These are phyloP conservation scores for Muscidifurax raptorellus DNA, from an alignment of 1,140 invertebrate species.

Conservation along the genomic window DNA sequence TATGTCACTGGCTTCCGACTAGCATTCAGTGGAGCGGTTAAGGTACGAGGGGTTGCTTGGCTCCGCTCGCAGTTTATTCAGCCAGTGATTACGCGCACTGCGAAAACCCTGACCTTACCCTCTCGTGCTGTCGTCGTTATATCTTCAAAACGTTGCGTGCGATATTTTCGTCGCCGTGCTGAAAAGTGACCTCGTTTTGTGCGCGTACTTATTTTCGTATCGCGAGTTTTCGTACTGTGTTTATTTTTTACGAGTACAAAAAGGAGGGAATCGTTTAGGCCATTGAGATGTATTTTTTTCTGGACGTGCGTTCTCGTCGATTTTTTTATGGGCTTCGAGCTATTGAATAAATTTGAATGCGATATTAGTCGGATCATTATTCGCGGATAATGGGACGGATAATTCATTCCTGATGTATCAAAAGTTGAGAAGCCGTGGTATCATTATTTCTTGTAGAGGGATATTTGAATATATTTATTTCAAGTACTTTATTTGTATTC, in stretches of 20 bases:
- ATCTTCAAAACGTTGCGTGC: not conserved
- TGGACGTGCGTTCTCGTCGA: too few relatives aligned
- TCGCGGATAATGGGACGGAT: not conserved
- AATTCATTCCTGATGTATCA: not conserved
- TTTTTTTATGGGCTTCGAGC: not conserved
- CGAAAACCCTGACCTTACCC: not conserved
- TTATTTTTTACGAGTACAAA: too few relatives aligned
- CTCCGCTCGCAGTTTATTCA: conserved; percentile 15
- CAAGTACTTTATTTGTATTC: not conserved
- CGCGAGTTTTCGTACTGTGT: too few relatives aligned
- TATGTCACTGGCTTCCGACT: not conserved
- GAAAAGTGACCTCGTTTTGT: not conserved
- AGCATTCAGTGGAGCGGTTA: not conserved
- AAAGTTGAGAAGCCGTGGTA: not conserved
- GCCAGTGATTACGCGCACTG: not conserved
- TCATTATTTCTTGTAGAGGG: not conserved
- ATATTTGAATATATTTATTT: not conserved
- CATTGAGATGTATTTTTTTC: not conserved
- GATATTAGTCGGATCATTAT: not conserved
- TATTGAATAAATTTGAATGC: not conserved
- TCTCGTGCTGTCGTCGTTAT: not conserved
- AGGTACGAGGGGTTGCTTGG: not conserved
- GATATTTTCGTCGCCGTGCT: not conserved
- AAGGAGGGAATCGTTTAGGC: too few relatives aligned
- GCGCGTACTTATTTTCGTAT: not conserved